Evolutionary conservation across 2,113 vertebrate species (phyloP).

Genomic region (Pica pica): DNA sequence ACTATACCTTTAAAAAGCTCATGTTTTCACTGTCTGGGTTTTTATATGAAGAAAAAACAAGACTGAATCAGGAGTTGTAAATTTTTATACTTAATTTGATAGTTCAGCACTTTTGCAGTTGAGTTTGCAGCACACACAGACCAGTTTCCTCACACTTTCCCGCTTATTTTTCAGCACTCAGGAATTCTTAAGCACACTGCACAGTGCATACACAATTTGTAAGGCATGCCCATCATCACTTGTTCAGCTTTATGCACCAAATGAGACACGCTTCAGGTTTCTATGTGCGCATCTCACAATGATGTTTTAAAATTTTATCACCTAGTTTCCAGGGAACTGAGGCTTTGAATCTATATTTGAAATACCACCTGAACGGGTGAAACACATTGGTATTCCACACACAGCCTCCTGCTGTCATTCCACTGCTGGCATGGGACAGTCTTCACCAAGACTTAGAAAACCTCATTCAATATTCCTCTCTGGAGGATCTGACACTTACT

Average conservation of each 20-base stretch:
- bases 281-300: conserved; percentile 3
- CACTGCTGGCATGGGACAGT: conserved; percentile 72
- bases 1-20: conserved; percentile 34
- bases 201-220: conserved; percentile 28
- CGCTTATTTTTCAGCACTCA: conserved; percentile 31
- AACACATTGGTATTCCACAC: conserved; percentile 47
- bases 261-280: conserved; percentile 36
- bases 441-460: conserved; percentile 71
- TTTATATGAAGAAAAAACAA: conserved; percentile 24
- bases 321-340: conserved; percentile 54
- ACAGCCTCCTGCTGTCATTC: conserved; percentile 51
- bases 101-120: conserved; percentile 58
- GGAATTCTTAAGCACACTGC: background rate
- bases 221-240: background rate
- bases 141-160: background rate
- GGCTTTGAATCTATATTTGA: conserved; percentile 45
- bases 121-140: conserved; percentile 34
- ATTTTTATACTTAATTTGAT: conserved; percentile 44
- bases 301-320: conserved; percentile 45
- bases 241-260: conserved; percentile 31
- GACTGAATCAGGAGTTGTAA: conserved; percentile 25
- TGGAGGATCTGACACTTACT: conserved; percentile 76
- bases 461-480: conserved; percentile 70
- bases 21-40: conserved; percentile 24
- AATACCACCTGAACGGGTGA: conserved; percentile 37